Conservation (phyloP, 2,113 vertebrate genomes). For the Menidia beryllina region DNA sequence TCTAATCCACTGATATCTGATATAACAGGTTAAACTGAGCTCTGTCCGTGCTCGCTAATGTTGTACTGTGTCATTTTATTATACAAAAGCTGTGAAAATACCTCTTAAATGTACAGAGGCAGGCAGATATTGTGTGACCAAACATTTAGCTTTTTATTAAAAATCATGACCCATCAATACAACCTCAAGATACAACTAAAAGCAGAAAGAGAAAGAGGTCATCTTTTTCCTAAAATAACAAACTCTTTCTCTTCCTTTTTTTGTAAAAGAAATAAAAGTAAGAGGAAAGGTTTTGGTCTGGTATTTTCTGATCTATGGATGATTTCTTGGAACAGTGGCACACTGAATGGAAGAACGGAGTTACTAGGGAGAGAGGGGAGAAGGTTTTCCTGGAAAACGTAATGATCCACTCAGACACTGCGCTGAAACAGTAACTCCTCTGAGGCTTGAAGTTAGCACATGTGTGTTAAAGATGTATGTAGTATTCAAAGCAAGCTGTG, state of each 20-base stretch:
- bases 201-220: too few relatives aligned
- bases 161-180: too few relatives aligned
- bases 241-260: too few relatives aligned
- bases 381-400: constrained; percentile 28
- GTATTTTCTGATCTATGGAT: neutral
- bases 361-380: neutral
- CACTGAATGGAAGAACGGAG: neutral
- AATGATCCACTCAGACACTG: constrained; percentile 13
- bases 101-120: neutral
- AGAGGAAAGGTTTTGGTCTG: neutral
- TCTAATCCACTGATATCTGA: neutral
- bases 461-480: neutral
- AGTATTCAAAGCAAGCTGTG: neutral
- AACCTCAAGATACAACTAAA: too few relatives aligned
- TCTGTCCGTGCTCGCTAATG: neutral
- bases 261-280: neutral
- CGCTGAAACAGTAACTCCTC: constrained; percentile 23
- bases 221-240: too few relatives aligned
- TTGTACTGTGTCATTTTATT: neutral
- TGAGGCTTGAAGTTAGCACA: neutral
- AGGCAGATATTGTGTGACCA: neutral
- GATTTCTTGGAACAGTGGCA: neutral
- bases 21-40: neutral
- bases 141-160: neutral
- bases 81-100: neutral